These are phyloP conservation scores for Ptilorrhoa leucosticta DNA, from an alignment of 2,113 vertebrate genomes.

Conservation along the genomic window DNA sequence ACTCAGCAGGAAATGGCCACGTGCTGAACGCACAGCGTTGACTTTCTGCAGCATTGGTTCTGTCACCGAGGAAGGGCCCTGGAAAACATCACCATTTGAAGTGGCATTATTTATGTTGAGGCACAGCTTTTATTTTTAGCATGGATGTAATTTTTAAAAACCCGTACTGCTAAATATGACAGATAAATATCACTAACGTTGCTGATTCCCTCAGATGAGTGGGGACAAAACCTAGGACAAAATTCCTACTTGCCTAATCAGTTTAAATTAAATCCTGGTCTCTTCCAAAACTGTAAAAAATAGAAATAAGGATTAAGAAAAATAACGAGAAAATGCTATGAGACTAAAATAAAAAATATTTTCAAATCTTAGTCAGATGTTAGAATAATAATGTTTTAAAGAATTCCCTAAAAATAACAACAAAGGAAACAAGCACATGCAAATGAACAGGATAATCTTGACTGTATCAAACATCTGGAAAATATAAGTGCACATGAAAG, in stretches of 20 bases:
- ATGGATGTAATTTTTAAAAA: neutral
- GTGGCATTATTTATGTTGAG: neutral
- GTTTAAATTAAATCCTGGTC: neutral
- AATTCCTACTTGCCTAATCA: neutral
- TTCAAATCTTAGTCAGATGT: neutral
- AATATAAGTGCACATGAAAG: neutral
- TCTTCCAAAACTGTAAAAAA: neutral
- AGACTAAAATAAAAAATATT: neutral
- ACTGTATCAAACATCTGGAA: conserved; percentile 25
- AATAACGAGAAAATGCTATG: neutral
- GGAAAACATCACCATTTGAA: neutral
- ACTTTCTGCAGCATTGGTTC: neutral
- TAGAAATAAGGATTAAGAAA: neutral
- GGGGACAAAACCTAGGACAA: neutral
- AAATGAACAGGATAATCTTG: neutral
- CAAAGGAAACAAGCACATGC: neutral
- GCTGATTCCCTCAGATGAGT: neutral
- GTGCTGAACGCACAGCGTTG: fast-evolving
- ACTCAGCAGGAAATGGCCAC: neutral
- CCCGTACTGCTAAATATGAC: neutral
- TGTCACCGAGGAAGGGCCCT: neutral
- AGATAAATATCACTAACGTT: neutral
- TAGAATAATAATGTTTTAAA: neutral
- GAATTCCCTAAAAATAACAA: conserved; percentile 10
- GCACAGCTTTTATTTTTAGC: neutral